These are phyloP conservation scores for Hippotragus niger DNA, from an alignment of 2,113 vertebrate genomes.

Conservation along the genomic window DNA sequence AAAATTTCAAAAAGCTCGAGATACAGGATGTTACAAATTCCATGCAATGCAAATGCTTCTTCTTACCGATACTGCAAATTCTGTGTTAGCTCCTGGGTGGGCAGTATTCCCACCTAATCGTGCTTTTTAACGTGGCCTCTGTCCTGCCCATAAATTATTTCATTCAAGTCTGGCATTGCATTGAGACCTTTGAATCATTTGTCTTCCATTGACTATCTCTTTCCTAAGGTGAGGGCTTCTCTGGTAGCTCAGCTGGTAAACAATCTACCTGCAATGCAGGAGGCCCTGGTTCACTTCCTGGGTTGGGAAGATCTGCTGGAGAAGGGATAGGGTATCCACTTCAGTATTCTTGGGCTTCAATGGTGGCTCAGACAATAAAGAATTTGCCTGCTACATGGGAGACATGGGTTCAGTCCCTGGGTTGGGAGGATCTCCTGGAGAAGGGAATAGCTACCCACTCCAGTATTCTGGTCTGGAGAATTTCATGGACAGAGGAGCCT, in stretches of 20 bases:
- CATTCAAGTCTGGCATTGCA: not conserved
- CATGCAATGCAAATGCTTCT: not conserved
- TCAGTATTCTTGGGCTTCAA: not conserved
- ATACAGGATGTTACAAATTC: fast-evolving
- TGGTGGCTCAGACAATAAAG: not conserved
- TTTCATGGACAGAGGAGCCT: not conserved
- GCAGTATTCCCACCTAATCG: not conserved
- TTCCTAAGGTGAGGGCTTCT: not conserved
- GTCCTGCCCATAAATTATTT: not conserved
- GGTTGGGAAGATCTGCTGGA: not conserved
- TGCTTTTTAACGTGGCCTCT: not conserved
- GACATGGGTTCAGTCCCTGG: not conserved
- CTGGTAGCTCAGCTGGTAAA: not conserved
- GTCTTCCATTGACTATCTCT: not conserved
- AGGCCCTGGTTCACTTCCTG: not conserved
- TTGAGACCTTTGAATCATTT: not conserved
- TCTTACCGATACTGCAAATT: not conserved
- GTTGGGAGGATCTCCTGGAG: not conserved
- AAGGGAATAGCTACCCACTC: not conserved
- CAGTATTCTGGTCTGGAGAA: not conserved
- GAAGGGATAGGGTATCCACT: not conserved
- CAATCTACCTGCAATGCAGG: not conserved
- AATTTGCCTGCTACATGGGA: not conserved
- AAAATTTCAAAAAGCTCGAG: not conserved
- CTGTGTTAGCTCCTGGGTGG: not conserved